Base-by-base conservation (phyloP, 2,888 invertebrate genomes). In the Epistrophella euchroma region DNA sequence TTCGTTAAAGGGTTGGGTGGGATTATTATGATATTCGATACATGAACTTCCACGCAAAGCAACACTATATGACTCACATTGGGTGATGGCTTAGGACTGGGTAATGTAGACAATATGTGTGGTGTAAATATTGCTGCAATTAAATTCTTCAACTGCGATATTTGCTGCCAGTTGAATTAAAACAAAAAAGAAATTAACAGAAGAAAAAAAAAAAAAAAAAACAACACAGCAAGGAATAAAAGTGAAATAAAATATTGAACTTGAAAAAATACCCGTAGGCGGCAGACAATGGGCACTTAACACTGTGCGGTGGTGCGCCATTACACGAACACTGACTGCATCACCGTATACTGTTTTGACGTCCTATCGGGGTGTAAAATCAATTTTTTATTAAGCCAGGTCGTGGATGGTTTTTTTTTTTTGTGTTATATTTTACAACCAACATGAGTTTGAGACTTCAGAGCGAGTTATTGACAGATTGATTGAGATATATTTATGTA, bases 101-200 rank as follows among this genome's bases (percentile, higher is more conserved):
- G 28, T 52, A 28, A 28, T 55, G 52, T 19, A 56, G 55, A 19
- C 71, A 60, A 62, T 52, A 62, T 52, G 43, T 76, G 80, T 85
- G 85, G 81, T 85, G 82, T 82, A 82, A 86, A 86, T 86, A 86
- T 82, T 78, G 70, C 58, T 74, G 86, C 86, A 86, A 86, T 86
- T 86, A 86, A 86, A 86, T 78, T 74, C 77, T 74, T 82, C 82
- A 82, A 58, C 85, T 81, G 47, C 66, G 73, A 64, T 82, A 82
- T 68, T 79, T 74, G 56, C 77, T 68, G 71, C 60, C 66, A 74
- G 78, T 19, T 62, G 78, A 74, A 77, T 78, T 70, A 58, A 73
- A 74, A n/a, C 64, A 58, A 73, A 74, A n/a, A 58, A 32, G n/a
- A 28, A 28, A 25, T 25, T 25, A 25, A 25, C 25, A 25, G 4